phyloP scores from a whole-genome alignment of 1,140 invertebrate species.

The Pseudomyrmex flavicornis region DNA sequence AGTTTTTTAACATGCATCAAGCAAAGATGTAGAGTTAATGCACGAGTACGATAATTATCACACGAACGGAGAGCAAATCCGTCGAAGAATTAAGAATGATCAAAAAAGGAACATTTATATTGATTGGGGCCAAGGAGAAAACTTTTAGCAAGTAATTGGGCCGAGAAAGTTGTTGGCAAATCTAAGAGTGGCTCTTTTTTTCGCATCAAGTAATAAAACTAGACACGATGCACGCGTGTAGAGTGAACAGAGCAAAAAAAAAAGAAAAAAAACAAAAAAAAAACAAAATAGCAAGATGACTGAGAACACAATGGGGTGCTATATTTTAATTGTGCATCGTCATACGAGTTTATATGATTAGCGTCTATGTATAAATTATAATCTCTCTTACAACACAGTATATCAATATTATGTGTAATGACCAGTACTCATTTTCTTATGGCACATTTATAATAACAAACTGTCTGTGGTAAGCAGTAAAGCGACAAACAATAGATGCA shows the following conservation, averaged over 20 bases:
- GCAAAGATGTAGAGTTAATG: conserved; percentile 58
- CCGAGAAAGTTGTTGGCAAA: conserved; percentile 45
- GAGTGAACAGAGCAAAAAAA: conserved; percentile 23
- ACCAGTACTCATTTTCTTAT: conserved; percentile 84
- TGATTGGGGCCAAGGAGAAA: conserved; percentile 78
- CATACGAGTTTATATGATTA: conserved; percentile 82
- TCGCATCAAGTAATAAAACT: conserved; percentile 51
- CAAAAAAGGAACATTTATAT: conserved; percentile 63
- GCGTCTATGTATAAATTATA: conserved; percentile 85
- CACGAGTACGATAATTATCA: conserved; percentile 15
- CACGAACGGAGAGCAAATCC: conserved; percentile 54
- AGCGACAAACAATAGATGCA: conserved; percentile 75
- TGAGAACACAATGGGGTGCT: conserved; percentile 79
- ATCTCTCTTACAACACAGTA: conserved; percentile 76
- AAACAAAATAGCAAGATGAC: conserved; percentile 70
- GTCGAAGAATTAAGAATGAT: conserved; percentile 69
- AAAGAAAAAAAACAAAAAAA: conserved; percentile 15
- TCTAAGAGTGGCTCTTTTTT: conserved; percentile 56
- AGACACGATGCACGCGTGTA: conserved; percentile 59
- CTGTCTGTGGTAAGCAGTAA: conserved; percentile 78
- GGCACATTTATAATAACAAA: conserved; percentile 83
- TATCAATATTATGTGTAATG: conserved; percentile 80
- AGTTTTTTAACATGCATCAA: conserved; percentile 54
- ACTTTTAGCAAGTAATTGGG: conserved; percentile 48
- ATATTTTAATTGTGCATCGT: conserved; percentile 83